Percentiles rank a stretch among this genome's conserved stretches.
phyloP scores from a whole-genome alignment of 2,888 invertebrate genomes.

The Watsonalla cultraria region DNA sequence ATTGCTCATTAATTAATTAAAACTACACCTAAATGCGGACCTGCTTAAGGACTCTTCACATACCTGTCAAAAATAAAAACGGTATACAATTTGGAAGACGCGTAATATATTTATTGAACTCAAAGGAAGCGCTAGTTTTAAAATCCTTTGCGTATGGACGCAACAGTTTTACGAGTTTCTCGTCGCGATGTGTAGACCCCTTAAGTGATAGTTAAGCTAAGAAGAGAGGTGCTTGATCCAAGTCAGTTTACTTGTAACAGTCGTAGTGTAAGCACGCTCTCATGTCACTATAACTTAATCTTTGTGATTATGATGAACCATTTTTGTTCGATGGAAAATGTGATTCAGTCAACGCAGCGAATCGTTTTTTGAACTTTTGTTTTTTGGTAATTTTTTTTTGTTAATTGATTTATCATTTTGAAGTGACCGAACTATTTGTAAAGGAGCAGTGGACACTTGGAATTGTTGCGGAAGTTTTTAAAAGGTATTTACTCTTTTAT shows the following conservation, averaged over 20 bases:
- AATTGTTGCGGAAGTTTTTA: constrained; percentile 30
- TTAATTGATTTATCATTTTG: constrained; percentile 23
- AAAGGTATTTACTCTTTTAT: constrained; percentile 30
- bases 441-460: constrained; percentile 30
- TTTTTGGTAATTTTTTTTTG: constrained; percentile 19
- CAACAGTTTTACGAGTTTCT: constrained; percentile 5
- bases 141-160: too few species aligned
- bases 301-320: constrained; percentile 52
- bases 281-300: constrained; percentile 7
- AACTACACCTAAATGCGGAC: background rate
- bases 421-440: constrained; percentile 24
- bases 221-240: constrained; percentile 11
- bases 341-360: constrained; percentile 64
- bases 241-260: constrained; percentile 26
- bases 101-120: too few species aligned
- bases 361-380: constrained; percentile 17
- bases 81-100: too few species aligned
- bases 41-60: background rate
- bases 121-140: too few species aligned
- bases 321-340: constrained; percentile 71
- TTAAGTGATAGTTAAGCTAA: constrained; percentile 32
- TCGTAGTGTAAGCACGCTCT: constrained; percentile 23
- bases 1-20: background rate
- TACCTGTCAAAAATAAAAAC: too few species aligned
- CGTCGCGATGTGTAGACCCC: constrained; percentile 6